These are phyloP conservation scores for Drosophila melanogaster DNA, from an alignment of 1,140 invertebrate genomes.

Conservation along the genomic window DNA sequence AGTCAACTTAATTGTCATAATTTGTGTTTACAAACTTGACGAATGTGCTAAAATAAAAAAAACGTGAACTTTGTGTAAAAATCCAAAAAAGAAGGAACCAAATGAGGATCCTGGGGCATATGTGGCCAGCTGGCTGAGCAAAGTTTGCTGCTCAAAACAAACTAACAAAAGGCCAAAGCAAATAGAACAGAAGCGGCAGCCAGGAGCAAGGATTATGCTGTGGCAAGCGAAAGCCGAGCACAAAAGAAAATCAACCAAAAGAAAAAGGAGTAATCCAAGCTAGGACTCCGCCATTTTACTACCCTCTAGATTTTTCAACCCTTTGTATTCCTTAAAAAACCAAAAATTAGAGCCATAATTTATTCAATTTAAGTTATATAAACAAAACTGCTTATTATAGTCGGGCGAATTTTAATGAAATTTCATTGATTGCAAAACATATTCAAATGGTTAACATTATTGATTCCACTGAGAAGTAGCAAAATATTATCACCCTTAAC, in stretches of 20 bases:
- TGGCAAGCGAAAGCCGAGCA: slow-evolving; percentile 33
- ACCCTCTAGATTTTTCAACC: neutral
- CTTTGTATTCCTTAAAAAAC: too few relatives aligned
- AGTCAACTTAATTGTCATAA: slow-evolving; percentile 82
- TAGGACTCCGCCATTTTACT: neutral
- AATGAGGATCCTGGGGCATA: slow-evolving; percentile 41
- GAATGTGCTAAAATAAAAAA: slow-evolving; percentile 57
- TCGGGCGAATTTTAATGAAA: too few relatives aligned
- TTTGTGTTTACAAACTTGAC: slow-evolving; percentile 80
- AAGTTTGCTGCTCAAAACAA: slow-evolving; percentile 66
- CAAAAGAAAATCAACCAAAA: slow-evolving; percentile 34
- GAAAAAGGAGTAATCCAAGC: neutral
- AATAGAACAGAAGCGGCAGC: slow-evolving; percentile 59
- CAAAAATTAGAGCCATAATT: too few relatives aligned
- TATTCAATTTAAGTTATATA: too few relatives aligned
- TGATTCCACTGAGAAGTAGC: too few relatives aligned
- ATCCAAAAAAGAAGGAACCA: neutral
- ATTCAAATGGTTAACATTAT: neutral
- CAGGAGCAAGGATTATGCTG: slow-evolving; percentile 51
- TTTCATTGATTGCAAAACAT: too few relatives aligned
- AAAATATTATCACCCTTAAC: too few relatives aligned
- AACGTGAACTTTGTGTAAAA: neutral
- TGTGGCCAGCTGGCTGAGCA: slow-evolving; percentile 63
- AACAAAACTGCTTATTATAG: too few relatives aligned
- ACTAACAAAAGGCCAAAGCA: slow-evolving; percentile 77